These are phyloP conservation scores for Oscheius sp. DNA, from an alignment of 2,888 invertebrate genomes.

Conservation along the genomic window DNA sequence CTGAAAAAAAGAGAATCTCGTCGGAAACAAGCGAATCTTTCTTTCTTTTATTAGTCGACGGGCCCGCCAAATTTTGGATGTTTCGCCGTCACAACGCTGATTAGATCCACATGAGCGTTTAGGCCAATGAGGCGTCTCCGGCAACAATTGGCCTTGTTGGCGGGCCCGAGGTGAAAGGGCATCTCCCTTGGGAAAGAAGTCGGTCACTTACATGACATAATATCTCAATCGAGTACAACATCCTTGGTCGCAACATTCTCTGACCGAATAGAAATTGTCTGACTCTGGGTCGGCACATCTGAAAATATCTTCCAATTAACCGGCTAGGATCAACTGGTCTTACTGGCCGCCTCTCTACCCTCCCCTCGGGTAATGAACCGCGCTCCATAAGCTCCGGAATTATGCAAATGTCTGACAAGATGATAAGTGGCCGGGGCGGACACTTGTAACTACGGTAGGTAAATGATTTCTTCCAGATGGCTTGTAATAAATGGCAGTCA, in stretches of 20 bases:
- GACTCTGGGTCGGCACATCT: conserved; percentile 54
- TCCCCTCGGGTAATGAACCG: conserved; percentile 20
- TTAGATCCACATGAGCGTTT: conserved; percentile 4
- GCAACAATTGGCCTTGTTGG: conserved; percentile 4
- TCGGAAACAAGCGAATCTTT: neutral
- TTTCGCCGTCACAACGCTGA: neutral
- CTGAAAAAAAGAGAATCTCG: no score
- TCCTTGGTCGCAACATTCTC: conserved; percentile 55
- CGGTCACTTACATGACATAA: neutral
- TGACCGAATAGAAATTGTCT: conserved; percentile 57
- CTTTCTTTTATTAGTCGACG: neutral
- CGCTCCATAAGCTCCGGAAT: conserved; percentile 25
- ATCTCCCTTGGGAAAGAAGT: no score
- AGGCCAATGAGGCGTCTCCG: conserved; percentile 18
- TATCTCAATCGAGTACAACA: conserved; percentile 55
- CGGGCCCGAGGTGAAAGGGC: neutral
- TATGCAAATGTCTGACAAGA: conserved; percentile 33
- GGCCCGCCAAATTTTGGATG: conserved; percentile 1
- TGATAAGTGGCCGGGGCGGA: conserved; percentile 22
- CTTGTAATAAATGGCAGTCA: neutral
- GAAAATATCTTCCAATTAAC: conserved; percentile 34
- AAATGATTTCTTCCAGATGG: neutral
- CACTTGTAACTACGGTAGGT: neutral
- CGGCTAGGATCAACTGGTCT: neutral
- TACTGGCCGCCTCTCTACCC: neutral